Evolutionary conservation across 2,113 vertebrate genomes (phyloP).

Genomic region (Poecile atricapillus): DNA sequence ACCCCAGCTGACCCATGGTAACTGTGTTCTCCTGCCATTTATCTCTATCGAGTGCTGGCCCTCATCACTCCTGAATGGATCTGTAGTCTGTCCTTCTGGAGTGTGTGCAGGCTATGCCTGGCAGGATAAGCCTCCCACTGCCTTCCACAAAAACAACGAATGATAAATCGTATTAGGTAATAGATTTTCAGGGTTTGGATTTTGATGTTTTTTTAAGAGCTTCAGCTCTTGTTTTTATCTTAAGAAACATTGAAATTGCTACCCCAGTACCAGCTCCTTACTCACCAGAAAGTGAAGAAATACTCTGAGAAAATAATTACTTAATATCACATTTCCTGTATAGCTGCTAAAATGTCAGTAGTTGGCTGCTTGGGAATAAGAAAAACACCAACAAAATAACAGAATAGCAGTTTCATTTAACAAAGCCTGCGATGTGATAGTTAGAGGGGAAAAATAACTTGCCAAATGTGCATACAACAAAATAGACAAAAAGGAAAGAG

Average conservation of each 20-base stretch:
- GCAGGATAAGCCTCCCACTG: neutral
- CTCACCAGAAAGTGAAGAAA: constrained; percentile 24
- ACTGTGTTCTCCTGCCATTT: neutral
- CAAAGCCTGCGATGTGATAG: constrained; percentile 45
- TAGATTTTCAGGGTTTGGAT: constrained; percentile 17
- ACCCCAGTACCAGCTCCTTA: neutral
- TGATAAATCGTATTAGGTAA: neutral
- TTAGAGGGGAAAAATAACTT: constrained; percentile 37
- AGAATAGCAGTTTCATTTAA: constrained; percentile 50
- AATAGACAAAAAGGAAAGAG: constrained; percentile 40
- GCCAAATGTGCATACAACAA: constrained; percentile 21
- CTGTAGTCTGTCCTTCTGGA: neutral
- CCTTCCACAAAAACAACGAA: neutral
- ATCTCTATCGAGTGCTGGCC: neutral
- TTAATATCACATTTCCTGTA: constrained; percentile 53
- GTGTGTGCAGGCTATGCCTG: neutral
- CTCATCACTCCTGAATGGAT: neutral
- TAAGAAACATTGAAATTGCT: constrained; percentile 10
- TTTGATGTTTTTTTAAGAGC: neutral
- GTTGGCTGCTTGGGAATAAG: neutral
- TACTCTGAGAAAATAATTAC: constrained; percentile 42
- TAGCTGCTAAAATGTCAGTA: constrained; percentile 44
- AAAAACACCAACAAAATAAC: constrained; percentile 3
- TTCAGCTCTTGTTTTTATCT: constrained; percentile 37
- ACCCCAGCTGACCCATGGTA: rapidly evolving